Evolutionary conservation across 2,113 vertebrate genomes (phyloP).

Genomic region (Eclectus roratus): DNA sequence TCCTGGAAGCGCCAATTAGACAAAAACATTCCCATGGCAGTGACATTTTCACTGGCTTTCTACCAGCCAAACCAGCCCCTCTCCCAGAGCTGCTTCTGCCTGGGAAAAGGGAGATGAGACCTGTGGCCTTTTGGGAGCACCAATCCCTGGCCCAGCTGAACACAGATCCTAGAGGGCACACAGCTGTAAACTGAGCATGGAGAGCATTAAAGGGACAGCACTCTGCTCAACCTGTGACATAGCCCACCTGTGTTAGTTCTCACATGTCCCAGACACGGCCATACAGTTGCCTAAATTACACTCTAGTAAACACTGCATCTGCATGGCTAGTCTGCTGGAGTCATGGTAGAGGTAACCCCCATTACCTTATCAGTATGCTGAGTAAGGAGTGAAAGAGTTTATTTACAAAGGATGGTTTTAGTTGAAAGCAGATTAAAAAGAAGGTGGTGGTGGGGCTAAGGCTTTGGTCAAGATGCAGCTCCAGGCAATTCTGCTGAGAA

Average conservation of each 20-base stretch:
- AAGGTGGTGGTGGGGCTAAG: neutral
- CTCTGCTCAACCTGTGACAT: accelerated
- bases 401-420: neutral
- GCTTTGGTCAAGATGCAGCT: neutral
- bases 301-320: neutral
- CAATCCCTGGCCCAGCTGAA: neutral
- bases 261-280: accelerated
- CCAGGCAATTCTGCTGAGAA: neutral
- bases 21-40: neutral
- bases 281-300: neutral
- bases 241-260: neutral
- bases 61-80: neutral
- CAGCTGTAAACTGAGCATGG: neutral
- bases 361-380: neutral
- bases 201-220: neutral
- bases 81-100: neutral
- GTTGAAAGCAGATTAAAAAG: neutral
- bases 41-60: neutral
- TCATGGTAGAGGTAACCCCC: neutral
- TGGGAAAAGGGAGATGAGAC: neutral
- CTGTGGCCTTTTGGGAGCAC: neutral
- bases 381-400: neutral
- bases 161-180: accelerated
- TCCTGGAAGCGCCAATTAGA: neutral
- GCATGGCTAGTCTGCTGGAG: neutral